These are phyloP conservation scores for Nebria salina DNA, from an alignment of 2,888 invertebrate genomes.

Conservation along the genomic window DNA sequence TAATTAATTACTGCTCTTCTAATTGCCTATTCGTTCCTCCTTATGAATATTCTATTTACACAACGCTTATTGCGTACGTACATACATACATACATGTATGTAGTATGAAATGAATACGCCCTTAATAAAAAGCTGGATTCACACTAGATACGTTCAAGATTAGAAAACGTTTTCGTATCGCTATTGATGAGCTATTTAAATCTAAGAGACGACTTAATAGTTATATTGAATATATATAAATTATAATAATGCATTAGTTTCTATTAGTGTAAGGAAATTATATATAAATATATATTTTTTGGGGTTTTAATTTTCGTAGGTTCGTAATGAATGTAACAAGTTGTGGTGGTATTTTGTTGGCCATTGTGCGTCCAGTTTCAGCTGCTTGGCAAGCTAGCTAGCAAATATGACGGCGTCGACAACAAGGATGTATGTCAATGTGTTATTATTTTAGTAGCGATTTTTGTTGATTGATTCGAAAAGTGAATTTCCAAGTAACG, in stretches of 20 bases:
- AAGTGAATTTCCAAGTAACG: too few relatives aligned
- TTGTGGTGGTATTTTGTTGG: neutral
- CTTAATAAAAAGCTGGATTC: too few relatives aligned
- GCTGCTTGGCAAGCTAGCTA: neutral
- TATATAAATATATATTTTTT: neutral
- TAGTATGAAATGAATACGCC: too few relatives aligned
- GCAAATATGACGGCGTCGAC: conserved; percentile 44
- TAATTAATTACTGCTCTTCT: neutral
- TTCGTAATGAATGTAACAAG: neutral
- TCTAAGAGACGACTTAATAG: too few relatives aligned
- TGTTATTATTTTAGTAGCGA: conserved; percentile 37
- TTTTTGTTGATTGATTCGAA: neutral
- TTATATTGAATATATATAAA: too few relatives aligned
- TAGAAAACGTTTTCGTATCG: too few relatives aligned
- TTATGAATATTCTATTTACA: neutral
- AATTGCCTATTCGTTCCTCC: neutral
- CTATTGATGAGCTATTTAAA: too few relatives aligned
- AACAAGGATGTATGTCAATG: conserved; percentile 41
- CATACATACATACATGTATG: too few relatives aligned
- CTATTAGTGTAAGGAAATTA: too few relatives aligned
- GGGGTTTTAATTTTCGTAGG: conserved; percentile 2
- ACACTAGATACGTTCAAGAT: too few relatives aligned
- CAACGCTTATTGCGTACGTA: neutral
- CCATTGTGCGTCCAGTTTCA: neutral
- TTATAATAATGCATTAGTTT: too few relatives aligned